phyloP scores from a whole-genome alignment of 2,797 vertebrate genomes.

The Pygocentrus nattereri region DNA sequence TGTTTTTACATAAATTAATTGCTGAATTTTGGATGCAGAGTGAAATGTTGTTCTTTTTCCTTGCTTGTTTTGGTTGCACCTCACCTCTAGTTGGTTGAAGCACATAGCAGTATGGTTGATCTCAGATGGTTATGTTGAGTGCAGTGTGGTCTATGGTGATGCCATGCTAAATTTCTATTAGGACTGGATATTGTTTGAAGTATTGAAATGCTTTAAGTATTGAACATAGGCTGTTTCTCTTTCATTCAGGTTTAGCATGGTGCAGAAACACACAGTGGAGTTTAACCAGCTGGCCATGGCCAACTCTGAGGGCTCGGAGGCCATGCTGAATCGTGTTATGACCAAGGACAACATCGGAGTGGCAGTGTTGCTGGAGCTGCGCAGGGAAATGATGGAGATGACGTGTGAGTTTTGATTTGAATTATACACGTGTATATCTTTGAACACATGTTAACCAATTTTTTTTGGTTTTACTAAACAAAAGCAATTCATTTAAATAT shows the following conservation, averaged over 20 bases:
- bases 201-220: background rate
- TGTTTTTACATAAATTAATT: no score
- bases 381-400: conserved; percentile 92
- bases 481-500: no score
- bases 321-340: conserved; percentile 98
- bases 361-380: conserved; percentile 92
- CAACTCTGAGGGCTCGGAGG: conserved; percentile 97
- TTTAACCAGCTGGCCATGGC: conserved; percentile 99
- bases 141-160: background rate
- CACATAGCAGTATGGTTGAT: no score
- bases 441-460: no score
- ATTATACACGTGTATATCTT: no score
- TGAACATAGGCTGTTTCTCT: no score
- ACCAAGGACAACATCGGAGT: conserved; percentile 99
- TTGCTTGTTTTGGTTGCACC: no score
- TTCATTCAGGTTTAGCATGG: conserved; percentile 87
- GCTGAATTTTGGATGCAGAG: no score
- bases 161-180: background rate
- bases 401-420: conserved; percentile 40
- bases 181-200: background rate
- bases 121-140: no score
- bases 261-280: conserved; percentile 99
- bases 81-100: no score
- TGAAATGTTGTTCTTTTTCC: no score
- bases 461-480: no score